Percentiles rank a stretch among this genome's conserved stretches.
These are phyloP conservation scores for Chaetodon auriga DNA, from an alignment of 2,113 vertebrate species.

Conservation along the genomic window DNA sequence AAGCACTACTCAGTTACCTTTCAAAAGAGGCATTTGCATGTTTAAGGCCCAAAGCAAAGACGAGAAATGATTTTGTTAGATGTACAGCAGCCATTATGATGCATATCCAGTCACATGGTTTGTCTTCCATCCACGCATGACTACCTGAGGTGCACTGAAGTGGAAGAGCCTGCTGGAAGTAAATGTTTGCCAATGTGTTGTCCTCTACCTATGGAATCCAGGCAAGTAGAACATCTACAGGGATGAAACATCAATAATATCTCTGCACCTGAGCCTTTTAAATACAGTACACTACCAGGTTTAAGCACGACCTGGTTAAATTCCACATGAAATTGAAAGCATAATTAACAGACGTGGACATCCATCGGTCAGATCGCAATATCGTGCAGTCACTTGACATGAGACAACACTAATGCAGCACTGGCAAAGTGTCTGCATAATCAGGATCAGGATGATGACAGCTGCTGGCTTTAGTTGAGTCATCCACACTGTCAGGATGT, in stretches of 20 bases:
- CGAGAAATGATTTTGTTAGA: background rate
- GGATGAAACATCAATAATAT: background rate
- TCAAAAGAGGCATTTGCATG: background rate
- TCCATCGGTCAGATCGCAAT: background rate
- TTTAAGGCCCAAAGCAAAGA: background rate
- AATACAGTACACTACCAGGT: background rate
- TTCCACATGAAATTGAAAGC: background rate
- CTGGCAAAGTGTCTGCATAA: background rate
- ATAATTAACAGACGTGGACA: background rate
- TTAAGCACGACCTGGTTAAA: background rate
- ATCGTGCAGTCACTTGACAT: background rate
- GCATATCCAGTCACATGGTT: slow-evolving; percentile 28
- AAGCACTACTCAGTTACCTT: too few relatives aligned
- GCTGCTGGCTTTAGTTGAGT: slow-evolving; percentile 69
- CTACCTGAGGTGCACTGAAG: slow-evolving; percentile 48
- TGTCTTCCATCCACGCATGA: slow-evolving; percentile 24
- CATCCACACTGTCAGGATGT: slow-evolving; percentile 46
- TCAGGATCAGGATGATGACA: background rate
- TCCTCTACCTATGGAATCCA: slow-evolving; percentile 38
- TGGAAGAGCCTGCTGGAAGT: slow-evolving; percentile 46
- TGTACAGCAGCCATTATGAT: slow-evolving; percentile 27
- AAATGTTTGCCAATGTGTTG: slow-evolving; percentile 10
- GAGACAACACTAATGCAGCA: slow-evolving; percentile 4
- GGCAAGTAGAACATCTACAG: slow-evolving; percentile 15
- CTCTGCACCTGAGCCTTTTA: slow-evolving; percentile 7